These are phyloP conservation scores for Lasioglossum pauxillum DNA, from an alignment of 2,888 invertebrate species.

Conservation along the genomic window DNA sequence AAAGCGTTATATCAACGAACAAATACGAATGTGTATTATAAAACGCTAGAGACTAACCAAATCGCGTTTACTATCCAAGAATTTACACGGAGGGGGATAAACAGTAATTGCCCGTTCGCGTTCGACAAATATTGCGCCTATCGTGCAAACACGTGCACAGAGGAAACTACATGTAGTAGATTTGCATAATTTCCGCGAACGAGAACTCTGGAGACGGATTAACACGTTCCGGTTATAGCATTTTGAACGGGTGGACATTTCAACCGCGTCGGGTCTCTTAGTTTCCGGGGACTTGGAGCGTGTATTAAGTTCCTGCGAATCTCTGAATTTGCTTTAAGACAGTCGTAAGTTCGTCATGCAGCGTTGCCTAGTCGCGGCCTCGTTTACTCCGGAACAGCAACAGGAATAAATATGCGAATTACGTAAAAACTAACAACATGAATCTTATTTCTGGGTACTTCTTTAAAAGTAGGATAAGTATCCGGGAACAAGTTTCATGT, in stretches of 20 bases:
- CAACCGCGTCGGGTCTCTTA: neutral
- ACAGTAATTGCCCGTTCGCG: conserved; percentile 45
- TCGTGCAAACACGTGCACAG: conserved; percentile 16
- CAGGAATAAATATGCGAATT: neutral
- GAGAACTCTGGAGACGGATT: conserved; percentile 51
- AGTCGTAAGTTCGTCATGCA: too few relatives aligned
- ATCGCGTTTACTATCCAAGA: conserved; percentile 36
- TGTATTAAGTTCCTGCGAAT: neutral
- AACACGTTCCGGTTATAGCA: conserved; percentile 27
- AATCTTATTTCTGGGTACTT: too few relatives aligned
- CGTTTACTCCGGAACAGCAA: neutral
- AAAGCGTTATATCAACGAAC: neutral
- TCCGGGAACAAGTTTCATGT: neutral
- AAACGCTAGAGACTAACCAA: neutral
- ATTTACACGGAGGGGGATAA: conserved; percentile 26
- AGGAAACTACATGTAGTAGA: conserved; percentile 16
- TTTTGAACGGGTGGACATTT: conserved; percentile 28
- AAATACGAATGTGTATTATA: neutral
- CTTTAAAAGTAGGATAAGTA: neutral
- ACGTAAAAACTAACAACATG: neutral
- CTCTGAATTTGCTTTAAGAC: neutral
- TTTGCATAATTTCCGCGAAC: conserved; percentile 48
- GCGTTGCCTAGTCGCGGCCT: neutral
- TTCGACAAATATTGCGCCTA: conserved; percentile 50
- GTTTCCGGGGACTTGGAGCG: neutral